Conservation (phyloP, 2,888 invertebrate species). For the Mythimna albipuncta region DNA sequence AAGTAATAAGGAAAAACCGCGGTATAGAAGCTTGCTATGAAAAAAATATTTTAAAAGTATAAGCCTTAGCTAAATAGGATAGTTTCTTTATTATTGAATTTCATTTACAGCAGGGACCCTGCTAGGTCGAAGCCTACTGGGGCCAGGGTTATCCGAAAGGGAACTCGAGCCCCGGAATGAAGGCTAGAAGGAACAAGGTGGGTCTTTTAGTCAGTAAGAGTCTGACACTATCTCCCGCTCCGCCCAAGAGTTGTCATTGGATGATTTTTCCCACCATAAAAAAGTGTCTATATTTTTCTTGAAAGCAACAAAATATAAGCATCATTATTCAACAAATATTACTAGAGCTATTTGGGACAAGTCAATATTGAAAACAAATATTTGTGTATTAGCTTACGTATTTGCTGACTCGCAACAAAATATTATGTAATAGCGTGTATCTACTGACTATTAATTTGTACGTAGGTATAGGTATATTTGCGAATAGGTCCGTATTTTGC, state of each 20-base stretch:
- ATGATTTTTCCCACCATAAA: background rate
- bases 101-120: too few species aligned
- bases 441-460: background rate
- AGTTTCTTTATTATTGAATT: conserved; percentile 6
- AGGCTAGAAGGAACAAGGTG: too few species aligned
- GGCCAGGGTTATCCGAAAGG: too few species aligned
- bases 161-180: too few species aligned
- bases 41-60: too few species aligned
- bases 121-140: too few species aligned
- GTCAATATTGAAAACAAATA: conserved; percentile 12
- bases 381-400: background rate
- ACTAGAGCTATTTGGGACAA: background rate
- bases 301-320: conserved; percentile 11
- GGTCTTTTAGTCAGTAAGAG: too few species aligned
- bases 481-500: background rate
- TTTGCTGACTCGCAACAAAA: background rate
- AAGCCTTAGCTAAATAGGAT: background rate
- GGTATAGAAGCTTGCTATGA: too few species aligned
- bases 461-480: background rate
- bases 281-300: conserved; percentile 11
- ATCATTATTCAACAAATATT: background rate
- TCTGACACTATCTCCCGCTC: too few species aligned
- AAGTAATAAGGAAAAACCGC: too few species aligned
- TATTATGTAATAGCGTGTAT: background rate
- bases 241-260: too few species aligned